A percentile compares a stretch with the other conserved stretches of the same genome.
These are phyloP conservation scores for Beroe forskalii DNA, from an alignment of 37 sponge, comb jelly and placozoan genomes.

Conservation along the genomic window DNA sequence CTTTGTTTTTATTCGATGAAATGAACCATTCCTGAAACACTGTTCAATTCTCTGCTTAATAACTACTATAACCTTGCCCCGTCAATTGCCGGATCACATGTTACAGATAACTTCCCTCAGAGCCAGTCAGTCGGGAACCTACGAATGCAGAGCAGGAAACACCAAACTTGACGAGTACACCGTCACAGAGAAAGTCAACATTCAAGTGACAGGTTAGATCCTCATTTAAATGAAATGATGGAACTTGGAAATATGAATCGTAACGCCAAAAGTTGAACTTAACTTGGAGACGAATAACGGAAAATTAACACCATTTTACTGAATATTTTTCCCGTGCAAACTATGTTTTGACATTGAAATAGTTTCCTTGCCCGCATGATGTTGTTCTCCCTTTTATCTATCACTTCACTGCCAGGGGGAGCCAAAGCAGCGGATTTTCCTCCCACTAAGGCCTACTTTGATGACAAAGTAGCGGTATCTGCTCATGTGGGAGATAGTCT, in stretches of 20 bases:
- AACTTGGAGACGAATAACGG: no score
- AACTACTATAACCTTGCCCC: neutral
- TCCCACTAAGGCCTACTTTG: constrained; percentile 34
- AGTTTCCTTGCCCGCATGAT: no score
- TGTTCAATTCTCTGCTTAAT: no score
- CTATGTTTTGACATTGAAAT: no score
- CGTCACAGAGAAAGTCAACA: neutral
- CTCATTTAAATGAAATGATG: no score
- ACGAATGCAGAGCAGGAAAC: constrained; percentile 13
- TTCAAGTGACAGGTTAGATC: constrained; percentile 4
- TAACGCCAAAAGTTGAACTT: no score
- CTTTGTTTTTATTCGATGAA: neutral
- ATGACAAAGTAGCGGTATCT: neutral
- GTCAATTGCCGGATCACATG: neutral
- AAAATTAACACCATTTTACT: no score
- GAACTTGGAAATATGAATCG: no score
- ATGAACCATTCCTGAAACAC: neutral
- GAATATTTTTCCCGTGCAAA: no score
- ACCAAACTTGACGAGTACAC: neutral
- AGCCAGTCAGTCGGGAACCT: neutral
- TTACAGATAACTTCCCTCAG: constrained; percentile 1
- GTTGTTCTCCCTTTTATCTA: no score
- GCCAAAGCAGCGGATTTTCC: neutral
- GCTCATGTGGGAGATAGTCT: neutral
- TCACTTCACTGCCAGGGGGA: neutral